Evolutionary conservation across 1,140 invertebrate species (phyloP).

Genomic region (Paracyclopina nana): DNA sequence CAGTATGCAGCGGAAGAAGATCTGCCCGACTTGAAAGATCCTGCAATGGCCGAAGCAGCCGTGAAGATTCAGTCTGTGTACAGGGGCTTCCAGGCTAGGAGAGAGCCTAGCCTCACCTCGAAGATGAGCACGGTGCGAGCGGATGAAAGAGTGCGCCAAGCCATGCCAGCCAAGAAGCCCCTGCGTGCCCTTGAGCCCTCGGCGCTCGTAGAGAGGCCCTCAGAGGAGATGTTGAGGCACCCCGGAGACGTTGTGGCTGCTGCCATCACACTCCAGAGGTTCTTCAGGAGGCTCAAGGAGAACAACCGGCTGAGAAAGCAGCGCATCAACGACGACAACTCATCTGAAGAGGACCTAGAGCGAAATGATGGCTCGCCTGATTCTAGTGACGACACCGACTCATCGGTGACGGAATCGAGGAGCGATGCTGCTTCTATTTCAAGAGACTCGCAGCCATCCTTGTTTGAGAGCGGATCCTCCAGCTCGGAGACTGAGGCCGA

Average conservation of each 20-base stretch:
- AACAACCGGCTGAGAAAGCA: background rate
- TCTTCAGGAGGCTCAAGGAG: constrained; percentile 7
- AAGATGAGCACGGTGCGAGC: no score
- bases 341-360: no score
- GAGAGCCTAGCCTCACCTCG: no score
- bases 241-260: constrained; percentile 14
- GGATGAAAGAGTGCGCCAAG: no score
- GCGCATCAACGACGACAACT: background rate
- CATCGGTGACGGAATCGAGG: background rate
- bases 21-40: constrained; percentile 1
- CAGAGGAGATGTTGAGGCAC: constrained; percentile 1
- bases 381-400: background rate
- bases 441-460: no score
- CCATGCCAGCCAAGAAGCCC: no score
- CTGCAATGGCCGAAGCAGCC: constrained; percentile 5
- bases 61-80: constrained; percentile 13
- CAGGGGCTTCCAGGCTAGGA: constrained; percentile 12
- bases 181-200: no score
- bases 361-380: no score
- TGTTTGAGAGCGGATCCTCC: no score
- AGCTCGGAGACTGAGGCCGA: background rate
- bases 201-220: background rate
- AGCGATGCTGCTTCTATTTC: no score
- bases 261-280: constrained; percentile 15
- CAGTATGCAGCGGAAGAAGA: background rate